Percentiles rank a stretch among this genome's conserved stretches.
phyloP scores from a whole-genome alignment of 2,113 vertebrate species.

The Fukomys damarensis region DNA sequence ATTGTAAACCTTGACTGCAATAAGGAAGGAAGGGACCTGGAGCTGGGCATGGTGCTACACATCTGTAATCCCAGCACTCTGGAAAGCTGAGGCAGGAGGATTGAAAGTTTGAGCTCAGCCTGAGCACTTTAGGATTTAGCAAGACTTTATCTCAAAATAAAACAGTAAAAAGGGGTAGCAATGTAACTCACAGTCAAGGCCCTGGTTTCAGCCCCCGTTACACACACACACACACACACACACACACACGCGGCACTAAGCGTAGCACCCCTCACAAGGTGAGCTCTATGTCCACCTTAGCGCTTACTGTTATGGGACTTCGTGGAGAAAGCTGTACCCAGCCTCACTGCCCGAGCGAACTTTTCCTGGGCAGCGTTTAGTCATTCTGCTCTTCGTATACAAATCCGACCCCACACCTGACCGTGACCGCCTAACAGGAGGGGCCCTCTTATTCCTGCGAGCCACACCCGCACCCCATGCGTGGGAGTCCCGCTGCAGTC shows the following conservation, averaged over 20 bases:
- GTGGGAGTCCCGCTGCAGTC: not conserved
- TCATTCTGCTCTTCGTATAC: not conserved
- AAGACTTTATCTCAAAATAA: not conserved
- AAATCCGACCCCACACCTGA: not conserved
- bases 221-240: not conserved
- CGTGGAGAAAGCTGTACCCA: not conserved
- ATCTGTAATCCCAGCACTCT: not conserved
- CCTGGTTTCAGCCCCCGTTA: not conserved
- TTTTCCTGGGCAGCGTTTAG: not conserved
- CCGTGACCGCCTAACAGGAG: not conserved
- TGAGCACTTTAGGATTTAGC: not conserved
- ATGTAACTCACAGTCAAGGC: not conserved
- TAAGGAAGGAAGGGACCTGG: not conserved
- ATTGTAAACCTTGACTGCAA: not conserved
- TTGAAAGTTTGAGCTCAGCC: not conserved
- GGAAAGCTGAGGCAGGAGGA: not conserved
- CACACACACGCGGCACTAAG: not conserved
- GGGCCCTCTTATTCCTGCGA: not conserved
- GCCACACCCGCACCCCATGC: not conserved
- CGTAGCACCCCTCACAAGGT: not conserved
- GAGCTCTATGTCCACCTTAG: not conserved
- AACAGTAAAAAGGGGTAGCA: not conserved
- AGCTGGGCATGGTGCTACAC: not conserved
- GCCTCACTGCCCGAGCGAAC: not conserved
- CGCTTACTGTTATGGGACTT: accelerated